Evolutionary conservation across 2,113 vertebrate species (phyloP).

Genomic region (Fregetta grallaria): DNA sequence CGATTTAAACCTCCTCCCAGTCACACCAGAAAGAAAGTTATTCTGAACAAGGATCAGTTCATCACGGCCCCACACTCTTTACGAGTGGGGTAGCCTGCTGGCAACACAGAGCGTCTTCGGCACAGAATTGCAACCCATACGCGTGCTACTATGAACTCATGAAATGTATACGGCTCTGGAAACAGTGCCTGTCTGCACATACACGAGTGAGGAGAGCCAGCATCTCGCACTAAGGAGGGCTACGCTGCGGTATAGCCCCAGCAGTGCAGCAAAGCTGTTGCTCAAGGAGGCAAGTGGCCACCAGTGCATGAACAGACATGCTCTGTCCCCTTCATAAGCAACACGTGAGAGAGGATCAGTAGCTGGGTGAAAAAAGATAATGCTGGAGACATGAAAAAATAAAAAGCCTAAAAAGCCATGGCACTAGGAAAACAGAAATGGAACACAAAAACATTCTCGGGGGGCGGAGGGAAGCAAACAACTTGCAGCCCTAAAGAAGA

Average conservation of each 20-base stretch:
- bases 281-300: neutral
- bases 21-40: neutral
- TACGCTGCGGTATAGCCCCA: neutral
- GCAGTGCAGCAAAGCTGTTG: neutral
- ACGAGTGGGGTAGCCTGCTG: neutral
- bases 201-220: fast-evolving
- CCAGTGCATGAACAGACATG: neutral
- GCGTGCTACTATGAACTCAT: fast-evolving
- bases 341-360: fast-evolving
- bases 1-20: neutral
- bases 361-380: neutral
- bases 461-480: neutral
- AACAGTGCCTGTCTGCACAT: neutral
- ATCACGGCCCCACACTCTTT: fast-evolving
- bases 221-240: neutral
- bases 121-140: neutral
- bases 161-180: neutral
- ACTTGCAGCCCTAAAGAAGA: neutral
- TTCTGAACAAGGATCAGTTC: neutral
- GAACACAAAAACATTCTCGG: fast-evolving
- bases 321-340: neutral
- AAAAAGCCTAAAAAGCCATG: neutral
- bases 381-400: neutral
- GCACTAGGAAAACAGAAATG: neutral
- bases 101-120: fast-evolving